phyloP scores from a whole-genome alignment of 2,888 invertebrate species.

The Drosophila atripex region DNA sequence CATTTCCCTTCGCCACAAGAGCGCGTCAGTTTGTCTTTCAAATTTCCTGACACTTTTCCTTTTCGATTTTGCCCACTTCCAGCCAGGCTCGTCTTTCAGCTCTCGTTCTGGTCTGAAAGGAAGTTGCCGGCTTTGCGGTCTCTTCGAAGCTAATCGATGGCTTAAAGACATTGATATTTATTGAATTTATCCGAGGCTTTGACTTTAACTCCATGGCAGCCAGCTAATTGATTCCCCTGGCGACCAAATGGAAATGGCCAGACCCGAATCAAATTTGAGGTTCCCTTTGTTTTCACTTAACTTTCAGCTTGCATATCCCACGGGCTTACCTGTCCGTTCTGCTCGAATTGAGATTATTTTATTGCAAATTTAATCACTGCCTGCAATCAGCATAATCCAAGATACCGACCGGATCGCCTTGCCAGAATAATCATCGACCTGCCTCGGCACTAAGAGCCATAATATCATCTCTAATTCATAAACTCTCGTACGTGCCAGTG shows the following conservation, averaged over 20 bases:
- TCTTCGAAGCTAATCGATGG: conserved; percentile 41
- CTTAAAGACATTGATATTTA: conserved; percentile 38
- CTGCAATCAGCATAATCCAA: conserved; percentile 76
- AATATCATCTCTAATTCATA: conserved; percentile 79
- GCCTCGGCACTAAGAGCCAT: conserved; percentile 59
- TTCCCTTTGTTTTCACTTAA: conserved; percentile 34
- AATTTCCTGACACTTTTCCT: conserved; percentile 57
- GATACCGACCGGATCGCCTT: conserved; percentile 7
- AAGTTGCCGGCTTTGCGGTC: conserved; percentile 28
- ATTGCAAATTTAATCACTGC: conserved; percentile 74
- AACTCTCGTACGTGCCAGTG: conserved; percentile 56
- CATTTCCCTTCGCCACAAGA: conserved; percentile 56
- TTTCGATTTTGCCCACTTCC: conserved; percentile 32
- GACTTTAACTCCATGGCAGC: conserved; percentile 8
- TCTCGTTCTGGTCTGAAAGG: conserved; percentile 15
- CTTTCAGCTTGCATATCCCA: conserved; percentile 45
- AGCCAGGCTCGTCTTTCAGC: conserved; percentile 26
- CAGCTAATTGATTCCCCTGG: conserved; percentile 39
- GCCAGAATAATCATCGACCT: conserved; percentile 57
- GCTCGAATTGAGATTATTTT: conserved; percentile 55
- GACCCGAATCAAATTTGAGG: conserved; percentile 15
- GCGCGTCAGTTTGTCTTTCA: conserved; percentile 59
- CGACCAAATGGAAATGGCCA: not conserved
- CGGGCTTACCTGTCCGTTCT: conserved; percentile 42
- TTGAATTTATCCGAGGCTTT: conserved; percentile 22